Evolutionary conservation across 2,797 vertebrate species (phyloP).

Genomic region (Syngnathus rostellatus): DNA sequence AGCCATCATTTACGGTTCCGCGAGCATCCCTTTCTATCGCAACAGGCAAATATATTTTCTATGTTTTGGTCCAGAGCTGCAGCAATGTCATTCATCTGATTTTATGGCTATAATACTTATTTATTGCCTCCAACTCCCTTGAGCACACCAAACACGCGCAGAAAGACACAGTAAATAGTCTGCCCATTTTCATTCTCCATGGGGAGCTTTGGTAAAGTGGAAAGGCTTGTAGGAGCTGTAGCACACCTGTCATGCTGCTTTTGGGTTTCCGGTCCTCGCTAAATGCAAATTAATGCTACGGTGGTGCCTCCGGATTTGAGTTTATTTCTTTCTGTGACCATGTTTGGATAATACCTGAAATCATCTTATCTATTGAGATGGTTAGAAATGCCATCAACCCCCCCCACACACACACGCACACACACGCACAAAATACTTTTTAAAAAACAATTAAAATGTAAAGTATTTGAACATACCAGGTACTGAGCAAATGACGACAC

Average conservation of each 20-base stretch:
- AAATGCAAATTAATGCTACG: conserved; percentile 12
- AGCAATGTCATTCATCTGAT: conserved; percentile 12
- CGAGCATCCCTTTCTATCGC: conserved; percentile 19
- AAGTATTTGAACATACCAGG: too few relatives aligned
- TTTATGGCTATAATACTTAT: neutral
- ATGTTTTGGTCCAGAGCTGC: conserved; percentile 15
- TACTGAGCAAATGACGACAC: too few relatives aligned
- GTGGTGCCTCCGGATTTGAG: neutral
- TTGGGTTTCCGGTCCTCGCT: conserved; percentile 11
- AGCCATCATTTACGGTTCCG: conserved; percentile 15
- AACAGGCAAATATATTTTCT: conserved; percentile 21
- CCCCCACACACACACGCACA: too few relatives aligned
- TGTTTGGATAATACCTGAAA: neutral
- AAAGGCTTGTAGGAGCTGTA: conserved; percentile 22
- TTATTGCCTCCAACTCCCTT: neutral
- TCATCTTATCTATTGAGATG: neutral
- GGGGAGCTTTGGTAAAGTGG: conserved; percentile 15
- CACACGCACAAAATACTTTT: too few relatives aligned
- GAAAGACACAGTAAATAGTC: neutral
- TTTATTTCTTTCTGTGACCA: neutral
- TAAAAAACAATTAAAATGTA: too few relatives aligned
- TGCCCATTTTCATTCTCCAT: conserved; percentile 6
- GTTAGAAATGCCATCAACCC: neutral
- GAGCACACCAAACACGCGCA: neutral
- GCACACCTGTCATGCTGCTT: conserved; percentile 24